These are phyloP conservation scores for Chromoteleia sp. DNA, from an alignment of 2,888 invertebrate genomes.

Conservation along the genomic window DNA sequence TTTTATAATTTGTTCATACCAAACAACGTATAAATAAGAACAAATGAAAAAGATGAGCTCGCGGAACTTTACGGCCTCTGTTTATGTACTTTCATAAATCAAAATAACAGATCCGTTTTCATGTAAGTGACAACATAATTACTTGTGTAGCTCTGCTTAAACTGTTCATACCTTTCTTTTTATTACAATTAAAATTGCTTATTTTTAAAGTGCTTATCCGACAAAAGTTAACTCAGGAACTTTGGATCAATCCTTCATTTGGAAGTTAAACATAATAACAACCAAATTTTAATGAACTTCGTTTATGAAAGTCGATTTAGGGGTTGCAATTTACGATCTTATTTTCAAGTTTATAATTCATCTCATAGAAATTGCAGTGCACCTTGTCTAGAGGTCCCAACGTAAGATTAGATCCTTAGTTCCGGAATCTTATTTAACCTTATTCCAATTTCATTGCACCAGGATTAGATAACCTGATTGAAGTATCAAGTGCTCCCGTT, in stretches of 20 bases:
- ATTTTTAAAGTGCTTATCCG: conserved; percentile 12
- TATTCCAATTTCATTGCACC: conserved; percentile 21
- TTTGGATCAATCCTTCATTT: conserved; percentile 29
- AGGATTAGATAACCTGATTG: not conserved
- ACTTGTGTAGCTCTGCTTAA: no score
- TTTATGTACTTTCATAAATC: no score
- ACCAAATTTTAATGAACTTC: conserved; percentile 39
- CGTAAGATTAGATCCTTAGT: not conserved
- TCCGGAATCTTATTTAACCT: conserved; percentile 19
- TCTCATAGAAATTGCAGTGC: conserved; percentile 35
- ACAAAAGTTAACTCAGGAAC: conserved; percentile 15
- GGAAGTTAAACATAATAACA: conserved; percentile 38
- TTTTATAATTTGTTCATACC: no score
- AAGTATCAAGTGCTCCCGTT: not conserved
- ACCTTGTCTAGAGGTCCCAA: not conserved
- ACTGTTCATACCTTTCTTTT: not conserved
- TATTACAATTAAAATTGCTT: not conserved
- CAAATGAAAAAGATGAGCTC: no score
- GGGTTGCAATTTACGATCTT: conserved; percentile 29
- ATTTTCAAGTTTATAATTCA: conserved; percentile 45
- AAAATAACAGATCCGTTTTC: no score
- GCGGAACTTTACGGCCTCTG: no score
- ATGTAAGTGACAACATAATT: no score
- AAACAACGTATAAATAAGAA: no score
- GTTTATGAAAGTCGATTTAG: conserved; percentile 12